These are phyloP conservation scores for Macrostomum lignano DNA, from an alignment of 1,140 invertebrate species.

Conservation along the genomic window DNA sequence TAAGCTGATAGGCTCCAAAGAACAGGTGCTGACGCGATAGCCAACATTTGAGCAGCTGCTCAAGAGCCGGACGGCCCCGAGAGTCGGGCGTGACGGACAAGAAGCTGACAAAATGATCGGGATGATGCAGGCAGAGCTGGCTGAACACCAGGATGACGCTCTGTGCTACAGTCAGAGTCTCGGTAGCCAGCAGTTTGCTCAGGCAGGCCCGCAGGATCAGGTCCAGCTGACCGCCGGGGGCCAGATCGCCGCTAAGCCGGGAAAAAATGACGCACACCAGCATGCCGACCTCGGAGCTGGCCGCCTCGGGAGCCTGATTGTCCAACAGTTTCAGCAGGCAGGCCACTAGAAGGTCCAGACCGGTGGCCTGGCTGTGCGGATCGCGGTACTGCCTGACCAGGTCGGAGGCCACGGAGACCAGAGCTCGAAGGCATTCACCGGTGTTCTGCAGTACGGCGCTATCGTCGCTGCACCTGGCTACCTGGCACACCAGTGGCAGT, in stretches of 20 bases:
- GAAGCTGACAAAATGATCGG: constrained; percentile 44
- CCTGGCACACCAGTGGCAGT: no score
- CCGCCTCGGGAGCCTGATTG: constrained; percentile 37
- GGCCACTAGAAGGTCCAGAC: constrained; percentile 35
- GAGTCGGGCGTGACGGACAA: constrained; percentile 46
- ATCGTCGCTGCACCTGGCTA: no score
- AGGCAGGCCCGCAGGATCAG: constrained; percentile 42
- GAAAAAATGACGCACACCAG: constrained; percentile 41
- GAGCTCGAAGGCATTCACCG: constrained; percentile 43
- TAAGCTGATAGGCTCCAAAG: constrained; percentile 42
- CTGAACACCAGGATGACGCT: constrained; percentile 48
- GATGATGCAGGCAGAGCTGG: constrained; percentile 41
- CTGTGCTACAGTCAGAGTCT: constrained; percentile 30
- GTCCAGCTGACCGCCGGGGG: constrained; percentile 44
- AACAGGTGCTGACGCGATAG: constrained; percentile 41
- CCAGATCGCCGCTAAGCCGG: constrained; percentile 32
- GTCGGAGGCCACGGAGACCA: constrained; percentile 37
- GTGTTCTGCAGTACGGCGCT: constrained; percentile 39
- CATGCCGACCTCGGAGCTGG: constrained; percentile 41
- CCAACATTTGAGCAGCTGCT: constrained; percentile 48
- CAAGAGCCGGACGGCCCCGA: constrained; percentile 38
- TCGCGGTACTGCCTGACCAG: constrained; percentile 34
- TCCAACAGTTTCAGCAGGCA: constrained; percentile 40
- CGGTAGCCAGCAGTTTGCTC: constrained; percentile 40
- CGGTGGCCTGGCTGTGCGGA: constrained; percentile 17